Evolutionary conservation across 2,113 vertebrate species (phyloP), one percentile per base, ranked within the genome.

Genomic region (Scortum barcoo): DNA sequence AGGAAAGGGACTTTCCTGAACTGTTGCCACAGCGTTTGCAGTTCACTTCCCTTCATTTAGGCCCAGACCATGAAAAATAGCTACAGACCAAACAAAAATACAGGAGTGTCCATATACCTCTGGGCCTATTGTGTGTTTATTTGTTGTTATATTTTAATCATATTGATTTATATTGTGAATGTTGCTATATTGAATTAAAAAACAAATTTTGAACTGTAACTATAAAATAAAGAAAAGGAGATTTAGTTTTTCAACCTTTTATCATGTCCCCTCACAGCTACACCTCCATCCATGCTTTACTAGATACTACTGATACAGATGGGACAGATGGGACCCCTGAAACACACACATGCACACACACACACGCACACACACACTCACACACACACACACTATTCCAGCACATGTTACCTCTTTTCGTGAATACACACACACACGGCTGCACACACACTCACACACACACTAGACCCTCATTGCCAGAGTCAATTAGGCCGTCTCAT

Each of bases 291-390:
- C 72, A 46, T 7, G 9, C 70, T 86, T 66, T 58, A 57, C 72
- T 67, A 85, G 72, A 88, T 69, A 76, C 68, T n/a, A 76, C 57
- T 57, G 72, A 77, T 80, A 66, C 90, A 93, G n/a, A n/a, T n/a
- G n/a, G n/a, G n/a, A 92, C 93, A 94, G 91, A 94, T 92, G 92
- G 92, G 77, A 80, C 40, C 85, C 76, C 62, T 57, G 24, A 1
- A 40, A n/a, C n/a, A n/a, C n/a, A n/a, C n/a, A n/a, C n/a, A n/a
- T n/a, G n/a, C n/a, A n/a, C n/a, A n/a, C n/a, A 20, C 22, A 40
- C 40, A 24, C 66, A 51, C 60, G 53, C 44, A 53, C 54, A 53
- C 44, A 33, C 57, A 58, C 62, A 33, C 58, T 53, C 68, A 56
- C 78, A 67, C 76, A 70, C 74, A 63, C 78, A 69, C 28, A 58